These are phyloP conservation scores for Drosophila testacea DNA, from an alignment of 2,888 invertebrate genomes.

Conservation along the genomic window DNA sequence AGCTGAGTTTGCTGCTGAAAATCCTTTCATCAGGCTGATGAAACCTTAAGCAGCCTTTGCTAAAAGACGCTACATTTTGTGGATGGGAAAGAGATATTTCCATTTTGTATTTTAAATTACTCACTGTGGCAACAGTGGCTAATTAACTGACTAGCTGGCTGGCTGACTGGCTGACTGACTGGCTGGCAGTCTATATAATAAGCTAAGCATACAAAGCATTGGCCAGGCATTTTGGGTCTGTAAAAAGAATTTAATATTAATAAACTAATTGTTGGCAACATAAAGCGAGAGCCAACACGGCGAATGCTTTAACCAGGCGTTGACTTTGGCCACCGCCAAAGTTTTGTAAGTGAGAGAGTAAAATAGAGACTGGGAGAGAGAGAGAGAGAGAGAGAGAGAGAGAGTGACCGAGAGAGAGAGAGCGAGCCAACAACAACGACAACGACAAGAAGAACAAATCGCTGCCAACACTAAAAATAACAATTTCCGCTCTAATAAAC, in stretches of 20 bases:
- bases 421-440: conserved; percentile 10
- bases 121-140: conserved; percentile 49
- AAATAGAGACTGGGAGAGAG: conserved; percentile 13
- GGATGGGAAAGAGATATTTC: conserved; percentile 13
- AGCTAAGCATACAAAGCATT: conserved; percentile 56
- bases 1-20: conserved; percentile 15
- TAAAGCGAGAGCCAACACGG: conserved; percentile 24
- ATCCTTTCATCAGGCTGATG: conserved; percentile 42
- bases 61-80: conserved; percentile 2
- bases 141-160: conserved; percentile 50
- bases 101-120: conserved; percentile 63
- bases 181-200: conserved; percentile 44
- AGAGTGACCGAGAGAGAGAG: conserved; percentile 2
- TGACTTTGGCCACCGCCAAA: conserved; percentile 27
- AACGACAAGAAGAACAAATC: conserved; percentile 42
- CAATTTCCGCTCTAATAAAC: conserved; percentile 82
- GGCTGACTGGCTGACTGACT: conserved; percentile 52
- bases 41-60: conserved; percentile 32
- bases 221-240: conserved; percentile 23
- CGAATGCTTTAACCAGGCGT: conserved; percentile 25
- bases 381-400: conserved; percentile 1
- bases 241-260: conserved; percentile 63
- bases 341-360: conserved; percentile 4
- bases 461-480: conserved; percentile 76
- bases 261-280: conserved; percentile 72